These are phyloP conservation scores for Cancer borealis DNA, from an alignment of 2,888 invertebrate genomes.

Conservation along the genomic window DNA sequence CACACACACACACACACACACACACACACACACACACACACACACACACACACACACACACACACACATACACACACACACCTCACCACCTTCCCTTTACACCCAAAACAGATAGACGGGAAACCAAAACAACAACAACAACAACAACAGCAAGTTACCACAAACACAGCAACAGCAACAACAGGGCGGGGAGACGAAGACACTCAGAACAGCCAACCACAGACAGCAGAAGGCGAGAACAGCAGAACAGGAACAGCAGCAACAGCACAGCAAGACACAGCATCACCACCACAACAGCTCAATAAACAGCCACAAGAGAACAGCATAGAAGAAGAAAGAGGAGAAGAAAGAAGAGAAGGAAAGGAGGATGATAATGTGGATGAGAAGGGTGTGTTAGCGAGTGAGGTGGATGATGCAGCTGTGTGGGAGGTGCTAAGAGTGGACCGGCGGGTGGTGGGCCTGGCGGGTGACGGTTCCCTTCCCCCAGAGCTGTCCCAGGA, in stretches of 20 bases:
- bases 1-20: no score
- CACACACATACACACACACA: no score
- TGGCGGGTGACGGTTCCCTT: conserved; percentile 46
- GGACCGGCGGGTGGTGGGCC: conserved; percentile 63
- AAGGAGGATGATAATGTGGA: background rate
- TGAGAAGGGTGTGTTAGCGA: background rate
- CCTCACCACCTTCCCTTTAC: background rate
- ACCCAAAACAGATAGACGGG: background rate
- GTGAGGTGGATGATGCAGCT: background rate
- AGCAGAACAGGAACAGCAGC: background rate
- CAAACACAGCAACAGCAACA: background rate
- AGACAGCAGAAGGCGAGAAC: background rate
- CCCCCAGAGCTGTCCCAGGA: conserved; percentile 62
- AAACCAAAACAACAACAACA: background rate
- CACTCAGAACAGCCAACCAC: background rate
- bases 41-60: no score
- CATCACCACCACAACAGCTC: background rate
- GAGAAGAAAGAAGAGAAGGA: background rate
- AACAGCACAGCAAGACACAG: background rate
- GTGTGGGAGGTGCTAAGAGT: conserved; percentile 44
- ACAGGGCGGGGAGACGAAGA: background rate
- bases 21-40: no score
- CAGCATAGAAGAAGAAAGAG: background rate
- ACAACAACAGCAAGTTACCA: background rate
- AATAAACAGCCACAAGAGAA: background rate